phyloP scores from a whole-genome alignment of 2,113 vertebrate species.

The Hipposideros armiger region DNA sequence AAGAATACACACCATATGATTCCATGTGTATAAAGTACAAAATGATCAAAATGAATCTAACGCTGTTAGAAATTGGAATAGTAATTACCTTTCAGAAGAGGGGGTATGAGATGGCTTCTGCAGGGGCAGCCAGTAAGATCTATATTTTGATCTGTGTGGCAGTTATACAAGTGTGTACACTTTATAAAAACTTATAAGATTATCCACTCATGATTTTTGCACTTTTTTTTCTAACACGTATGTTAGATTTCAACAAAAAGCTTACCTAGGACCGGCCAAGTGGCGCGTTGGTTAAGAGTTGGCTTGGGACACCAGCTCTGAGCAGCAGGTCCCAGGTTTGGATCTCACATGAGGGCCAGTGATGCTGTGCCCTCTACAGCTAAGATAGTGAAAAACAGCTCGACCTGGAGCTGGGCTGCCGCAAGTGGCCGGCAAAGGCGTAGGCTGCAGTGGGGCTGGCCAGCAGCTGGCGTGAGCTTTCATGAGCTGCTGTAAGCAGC shows the following conservation, averaged over 20 bases:
- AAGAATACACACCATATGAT: not conserved
- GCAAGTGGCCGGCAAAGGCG: too few relatives aligned
- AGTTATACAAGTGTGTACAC: not conserved
- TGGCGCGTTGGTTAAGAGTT: too few relatives aligned
- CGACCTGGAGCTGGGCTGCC: too few relatives aligned
- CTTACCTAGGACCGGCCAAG: not conserved
- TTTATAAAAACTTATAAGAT: not conserved
- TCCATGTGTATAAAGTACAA: not conserved
- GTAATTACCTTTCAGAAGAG: not conserved
- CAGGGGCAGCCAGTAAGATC: not conserved
- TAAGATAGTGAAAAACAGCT: too few relatives aligned
- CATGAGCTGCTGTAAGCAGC: too few relatives aligned
- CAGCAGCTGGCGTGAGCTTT: too few relatives aligned
- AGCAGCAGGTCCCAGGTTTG: too few relatives aligned
- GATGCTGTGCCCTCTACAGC: too few relatives aligned
- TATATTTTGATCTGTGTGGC: not conserved
- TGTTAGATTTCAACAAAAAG: conserved; percentile 8
- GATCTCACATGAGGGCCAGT: too few relatives aligned
- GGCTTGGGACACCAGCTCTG: too few relatives aligned
- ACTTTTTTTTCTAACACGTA: not conserved
- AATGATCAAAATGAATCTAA: not conserved
- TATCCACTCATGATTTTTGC: not conserved
- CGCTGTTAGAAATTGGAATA: not conserved
- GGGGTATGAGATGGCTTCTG: not conserved
- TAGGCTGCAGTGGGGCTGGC: too few relatives aligned